Evolutionary conservation across 2,888 invertebrate genomes (phyloP).

Genomic region (Leucozona laternaria): DNA sequence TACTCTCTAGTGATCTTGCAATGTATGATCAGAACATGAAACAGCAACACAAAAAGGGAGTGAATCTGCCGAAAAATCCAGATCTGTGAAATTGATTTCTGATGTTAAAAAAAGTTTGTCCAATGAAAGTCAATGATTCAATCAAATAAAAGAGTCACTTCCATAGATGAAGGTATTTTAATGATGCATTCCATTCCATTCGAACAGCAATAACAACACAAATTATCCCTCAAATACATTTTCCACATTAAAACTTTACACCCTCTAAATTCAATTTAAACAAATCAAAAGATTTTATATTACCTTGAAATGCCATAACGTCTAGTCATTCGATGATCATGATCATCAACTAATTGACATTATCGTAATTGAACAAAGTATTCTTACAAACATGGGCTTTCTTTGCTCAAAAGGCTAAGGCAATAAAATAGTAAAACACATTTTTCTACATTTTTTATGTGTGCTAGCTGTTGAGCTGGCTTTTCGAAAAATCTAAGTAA

Average conservation of each 20-base stretch:
- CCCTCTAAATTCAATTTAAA: slow-evolving; percentile 16
- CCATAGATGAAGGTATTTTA: background rate
- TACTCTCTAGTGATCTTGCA: too few species aligned
- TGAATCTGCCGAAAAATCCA: too few species aligned
- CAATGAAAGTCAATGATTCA: too few species aligned
- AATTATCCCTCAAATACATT: background rate
- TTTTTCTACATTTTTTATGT: background rate
- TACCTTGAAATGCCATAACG: slow-evolving; percentile 6
- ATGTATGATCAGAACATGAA: too few species aligned
- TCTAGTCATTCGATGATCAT: slow-evolving; percentile 15
- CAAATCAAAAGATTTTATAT: background rate
- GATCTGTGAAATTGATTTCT: too few species aligned
- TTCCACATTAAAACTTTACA: background rate
- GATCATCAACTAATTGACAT: slow-evolving; percentile 29
- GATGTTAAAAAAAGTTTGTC: too few species aligned
- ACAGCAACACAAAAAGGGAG: too few species aligned
- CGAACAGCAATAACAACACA: background rate
- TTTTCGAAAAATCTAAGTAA: background rate
- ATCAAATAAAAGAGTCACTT: too few species aligned
- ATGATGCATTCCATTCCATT: background rate
- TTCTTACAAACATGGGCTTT: background rate
- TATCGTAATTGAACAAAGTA: slow-evolving; percentile 9
- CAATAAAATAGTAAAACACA: background rate
- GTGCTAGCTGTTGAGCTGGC: background rate
- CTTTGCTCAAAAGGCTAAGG: background rate